phyloP scores from a whole-genome alignment of 2,113 vertebrate species.

The Prunella himalayana region DNA sequence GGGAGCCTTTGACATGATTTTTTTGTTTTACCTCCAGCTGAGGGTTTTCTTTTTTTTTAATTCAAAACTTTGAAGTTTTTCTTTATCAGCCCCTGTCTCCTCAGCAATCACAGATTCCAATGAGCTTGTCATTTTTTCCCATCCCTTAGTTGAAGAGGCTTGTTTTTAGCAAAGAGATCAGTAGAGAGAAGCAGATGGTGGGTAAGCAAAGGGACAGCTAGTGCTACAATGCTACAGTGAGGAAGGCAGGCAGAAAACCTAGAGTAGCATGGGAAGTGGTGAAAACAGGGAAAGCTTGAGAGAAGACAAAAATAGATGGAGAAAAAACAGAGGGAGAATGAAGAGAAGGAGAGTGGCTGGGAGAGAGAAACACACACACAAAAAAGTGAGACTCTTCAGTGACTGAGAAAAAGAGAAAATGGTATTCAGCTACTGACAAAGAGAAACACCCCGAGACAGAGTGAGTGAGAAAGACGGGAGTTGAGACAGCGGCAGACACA shows the following conservation, averaged over 20 bases:
- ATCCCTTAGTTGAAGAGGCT: conserved; percentile 32
- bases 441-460: neutral
- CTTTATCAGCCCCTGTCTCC: conserved; percentile 23
- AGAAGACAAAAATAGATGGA: neutral
- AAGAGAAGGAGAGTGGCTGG: neutral
- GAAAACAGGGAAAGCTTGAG: neutral
- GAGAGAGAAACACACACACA: neutral
- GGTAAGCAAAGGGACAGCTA: conserved; percentile 8
- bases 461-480: accelerated
- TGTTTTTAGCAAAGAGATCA: conserved; percentile 34
- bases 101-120: conserved; percentile 34
- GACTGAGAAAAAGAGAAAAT: neutral
- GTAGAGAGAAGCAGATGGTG: conserved; percentile 39
- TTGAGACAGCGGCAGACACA: neutral
- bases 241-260: neutral
- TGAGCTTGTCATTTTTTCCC: conserved; percentile 40
- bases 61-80: conserved; percentile 61
- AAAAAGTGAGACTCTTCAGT: neutral
- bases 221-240: neutral
- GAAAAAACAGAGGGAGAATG: neutral
- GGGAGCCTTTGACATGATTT: conserved; percentile 32
- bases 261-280: neutral
- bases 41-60: neutral
- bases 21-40: conserved; percentile 53
- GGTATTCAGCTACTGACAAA: neutral